Evolutionary conservation across 2,888 invertebrate species (phyloP).

Genomic region (Altica lythri): DNA sequence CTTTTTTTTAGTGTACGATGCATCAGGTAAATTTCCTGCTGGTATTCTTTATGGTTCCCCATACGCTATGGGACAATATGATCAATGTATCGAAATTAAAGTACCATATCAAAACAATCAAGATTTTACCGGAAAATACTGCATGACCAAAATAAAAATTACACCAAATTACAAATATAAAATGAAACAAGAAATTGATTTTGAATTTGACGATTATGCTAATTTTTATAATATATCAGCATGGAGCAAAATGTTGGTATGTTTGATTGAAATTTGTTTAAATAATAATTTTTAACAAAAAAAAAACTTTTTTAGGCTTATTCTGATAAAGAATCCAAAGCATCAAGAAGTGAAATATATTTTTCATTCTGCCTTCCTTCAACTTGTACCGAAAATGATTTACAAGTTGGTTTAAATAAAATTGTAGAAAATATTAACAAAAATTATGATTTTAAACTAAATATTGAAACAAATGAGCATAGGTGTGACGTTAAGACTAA

Average conservation of each 20-base stretch:
- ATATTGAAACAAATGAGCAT: constrained; percentile 40
- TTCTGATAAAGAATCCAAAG: constrained; percentile 32
- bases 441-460: constrained; percentile 36
- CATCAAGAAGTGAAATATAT: constrained; percentile 51
- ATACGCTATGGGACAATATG: constrained; percentile 70
- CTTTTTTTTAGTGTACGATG: constrained; percentile 69
- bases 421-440: constrained; percentile 33
- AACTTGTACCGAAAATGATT: constrained; percentile 60
- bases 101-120: constrained; percentile 40
- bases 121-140: constrained; percentile 67
- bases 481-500: constrained; percentile 60
- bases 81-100: constrained; percentile 62
- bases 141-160: constrained; percentile 62
- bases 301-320: constrained; percentile 32
- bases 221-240: constrained; percentile 40
- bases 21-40: constrained; percentile 68
- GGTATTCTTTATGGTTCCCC: constrained; percentile 68
- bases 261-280: constrained; percentile 25
- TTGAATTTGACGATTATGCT: constrained; percentile 30
- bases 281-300: neutral
- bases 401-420: constrained; percentile 50
- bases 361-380: constrained; percentile 67
- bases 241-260: constrained; percentile 43
- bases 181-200: constrained; percentile 21
- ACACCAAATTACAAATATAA: constrained; percentile 30